Evolutionary conservation across 2,113 vertebrate genomes (phyloP).

Genomic region (Ailuropoda melanoleuca): DNA sequence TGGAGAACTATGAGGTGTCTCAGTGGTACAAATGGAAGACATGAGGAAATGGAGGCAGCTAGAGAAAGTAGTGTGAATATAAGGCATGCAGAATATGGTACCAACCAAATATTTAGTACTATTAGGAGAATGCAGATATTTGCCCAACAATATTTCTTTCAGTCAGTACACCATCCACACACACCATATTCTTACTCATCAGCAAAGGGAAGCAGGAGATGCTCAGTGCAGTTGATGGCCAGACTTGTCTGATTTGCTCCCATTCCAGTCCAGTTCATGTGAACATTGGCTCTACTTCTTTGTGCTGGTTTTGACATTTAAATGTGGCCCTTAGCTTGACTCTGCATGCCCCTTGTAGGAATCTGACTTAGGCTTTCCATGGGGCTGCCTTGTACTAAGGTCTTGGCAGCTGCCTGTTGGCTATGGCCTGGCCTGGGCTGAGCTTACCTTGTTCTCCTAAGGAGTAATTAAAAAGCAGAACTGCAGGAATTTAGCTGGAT

Average conservation of each 20-base stretch:
- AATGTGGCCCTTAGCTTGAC: neutral
- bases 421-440: neutral
- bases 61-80: neutral
- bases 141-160: neutral
- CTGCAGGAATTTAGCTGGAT: neutral
- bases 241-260: neutral
- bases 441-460: neutral
- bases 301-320: neutral
- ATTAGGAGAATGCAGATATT: neutral
- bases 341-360: neutral
- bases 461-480: neutral
- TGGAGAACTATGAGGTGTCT: neutral
- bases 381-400: neutral
- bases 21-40: neutral
- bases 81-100: neutral
- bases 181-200: neutral
- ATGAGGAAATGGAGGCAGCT: neutral
- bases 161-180: neutral
- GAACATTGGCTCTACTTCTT: neutral
- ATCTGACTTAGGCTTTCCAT: neutral
- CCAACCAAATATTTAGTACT: neutral
- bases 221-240: neutral
- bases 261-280: neutral
- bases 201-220: neutral
- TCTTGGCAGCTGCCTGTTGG: neutral